Percentiles rank a stretch among this genome's conserved stretches.
phyloP scores from a whole-genome alignment of 2,888 invertebrate species.

The Hermaeophaga mercurialis region DNA sequence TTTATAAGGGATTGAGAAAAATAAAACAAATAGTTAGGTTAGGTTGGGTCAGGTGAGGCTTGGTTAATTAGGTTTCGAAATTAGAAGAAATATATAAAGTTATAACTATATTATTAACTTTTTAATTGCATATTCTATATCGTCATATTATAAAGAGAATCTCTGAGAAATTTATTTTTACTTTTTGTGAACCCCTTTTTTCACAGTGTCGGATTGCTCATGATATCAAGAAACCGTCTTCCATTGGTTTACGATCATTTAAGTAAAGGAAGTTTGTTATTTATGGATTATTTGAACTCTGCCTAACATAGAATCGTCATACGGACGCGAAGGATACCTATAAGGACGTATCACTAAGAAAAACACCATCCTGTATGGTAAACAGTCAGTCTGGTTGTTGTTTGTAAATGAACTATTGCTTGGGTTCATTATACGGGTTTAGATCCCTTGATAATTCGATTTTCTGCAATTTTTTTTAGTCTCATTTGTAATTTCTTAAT shows the following conservation, averaged over 20 bases:
- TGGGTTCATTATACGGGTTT: slow-evolving; percentile 14
- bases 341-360: slow-evolving; percentile 35
- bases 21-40: too few species aligned
- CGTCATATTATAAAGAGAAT: too few species aligned
- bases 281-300: slow-evolving; percentile 46
- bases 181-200: neutral
- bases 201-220: too few species aligned
- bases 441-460: slow-evolving; percentile 19
- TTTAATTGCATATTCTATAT: too few species aligned
- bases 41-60: too few species aligned
- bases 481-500: neutral
- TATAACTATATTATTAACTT: too few species aligned
- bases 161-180: too few species aligned
- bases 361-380: slow-evolving; percentile 39
- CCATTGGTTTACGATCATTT: slow-evolving; percentile 25
- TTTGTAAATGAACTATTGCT: slow-evolving; percentile 34
- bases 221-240: too few species aligned
- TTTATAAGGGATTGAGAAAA: too few species aligned
- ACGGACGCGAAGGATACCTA: slow-evolving; percentile 29
- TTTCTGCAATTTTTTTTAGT: slow-evolving; percentile 5
- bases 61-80: too few species aligned
- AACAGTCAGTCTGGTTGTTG: slow-evolving; percentile 31
- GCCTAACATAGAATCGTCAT: slow-evolving; percentile 36
- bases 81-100: too few species aligned
- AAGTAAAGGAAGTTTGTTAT: slow-evolving; percentile 42